Evolutionary conservation across 2,888 invertebrate species (phyloP).

Genomic region (Ligdia adustata): DNA sequence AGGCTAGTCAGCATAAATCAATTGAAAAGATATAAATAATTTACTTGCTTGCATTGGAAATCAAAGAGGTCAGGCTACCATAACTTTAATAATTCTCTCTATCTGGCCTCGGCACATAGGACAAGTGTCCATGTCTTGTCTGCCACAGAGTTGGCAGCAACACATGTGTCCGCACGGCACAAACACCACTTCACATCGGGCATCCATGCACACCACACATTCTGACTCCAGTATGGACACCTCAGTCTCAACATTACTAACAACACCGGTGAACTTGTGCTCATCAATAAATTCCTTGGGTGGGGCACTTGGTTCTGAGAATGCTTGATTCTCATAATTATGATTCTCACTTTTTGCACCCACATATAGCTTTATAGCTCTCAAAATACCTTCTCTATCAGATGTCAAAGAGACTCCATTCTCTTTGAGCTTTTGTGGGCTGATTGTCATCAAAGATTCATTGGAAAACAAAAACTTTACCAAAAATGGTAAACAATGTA

Average conservation of each 20-base stretch:
- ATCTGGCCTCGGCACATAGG: slow-evolving; percentile 91
- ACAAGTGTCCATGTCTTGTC: slow-evolving; percentile 85
- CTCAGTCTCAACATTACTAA: slow-evolving; percentile 56
- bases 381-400: slow-evolving; percentile 85
- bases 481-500: slow-evolving; percentile 90
- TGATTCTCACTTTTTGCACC: slow-evolving; percentile 59
- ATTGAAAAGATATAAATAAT: too few species aligned
- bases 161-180: slow-evolving; percentile 95
- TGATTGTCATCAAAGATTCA: slow-evolving; percentile 79
- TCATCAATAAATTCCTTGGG: slow-evolving; percentile 43
- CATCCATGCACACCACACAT: slow-evolving; percentile 94
- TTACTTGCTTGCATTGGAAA: slow-evolving; percentile 27
- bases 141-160: slow-evolving; percentile 89
- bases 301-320: slow-evolving; percentile 55
- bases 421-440: slow-evolving; percentile 80
- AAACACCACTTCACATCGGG: slow-evolving; percentile 88
- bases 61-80: slow-evolving; percentile 72
- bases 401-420: slow-evolving; percentile 82
- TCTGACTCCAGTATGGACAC: slow-evolving; percentile 80
- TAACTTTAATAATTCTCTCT: slow-evolving; percentile 87
- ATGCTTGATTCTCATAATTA: slow-evolving; percentile 42
- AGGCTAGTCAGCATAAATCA: too few species aligned
- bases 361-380: slow-evolving; percentile 86
- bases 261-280: slow-evolving; percentile 60
- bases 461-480: slow-evolving; percentile 83